Conservation (phyloP, 2,888 invertebrate species). For the Pristionchus japonicus region DNA sequence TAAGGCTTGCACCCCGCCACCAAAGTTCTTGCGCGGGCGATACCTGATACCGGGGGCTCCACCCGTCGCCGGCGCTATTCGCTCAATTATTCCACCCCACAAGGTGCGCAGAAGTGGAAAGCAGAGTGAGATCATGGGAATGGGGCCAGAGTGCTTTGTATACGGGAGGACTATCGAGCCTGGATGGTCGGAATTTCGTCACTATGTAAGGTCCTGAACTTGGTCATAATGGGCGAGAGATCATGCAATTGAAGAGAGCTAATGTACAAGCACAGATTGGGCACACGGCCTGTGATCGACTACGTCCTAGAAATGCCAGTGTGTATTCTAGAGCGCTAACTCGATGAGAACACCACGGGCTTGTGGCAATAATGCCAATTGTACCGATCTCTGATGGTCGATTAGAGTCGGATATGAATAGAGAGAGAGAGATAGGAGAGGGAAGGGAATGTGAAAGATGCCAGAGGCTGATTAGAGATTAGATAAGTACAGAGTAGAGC, state of each 20-base stretch:
- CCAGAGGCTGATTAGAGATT: constrained; percentile 17
- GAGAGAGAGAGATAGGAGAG: not conserved
- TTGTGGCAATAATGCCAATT: not conserved
- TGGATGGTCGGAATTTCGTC: too few relatives aligned
- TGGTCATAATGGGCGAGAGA: too few relatives aligned
- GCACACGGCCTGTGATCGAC: not conserved
- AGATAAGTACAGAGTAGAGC: constrained; percentile 24
- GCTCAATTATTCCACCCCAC: constrained; percentile 21
- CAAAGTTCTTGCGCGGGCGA: constrained; percentile 19
- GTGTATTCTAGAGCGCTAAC: not conserved
- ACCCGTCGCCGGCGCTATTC: not conserved
- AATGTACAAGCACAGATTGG: not conserved
- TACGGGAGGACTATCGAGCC: not conserved
- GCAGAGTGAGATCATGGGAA: not conserved
- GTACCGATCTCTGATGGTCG: not conserved
- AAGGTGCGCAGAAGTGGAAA: not conserved
- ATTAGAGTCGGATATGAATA: constrained; percentile 10
- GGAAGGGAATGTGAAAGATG: not conserved
- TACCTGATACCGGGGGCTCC: not conserved
- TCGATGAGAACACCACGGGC: not conserved
- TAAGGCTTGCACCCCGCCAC: not conserved
- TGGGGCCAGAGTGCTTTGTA: not conserved
- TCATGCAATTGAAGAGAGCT: too few relatives aligned
- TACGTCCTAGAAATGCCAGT: not conserved
- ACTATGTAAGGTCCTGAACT: too few relatives aligned